A percentile compares a stretch with the other conserved stretches of the same genome.
Evolutionary conservation across 92 coral and sea anemone species (phyloP).

Genomic region (Porites divaricata): DNA sequence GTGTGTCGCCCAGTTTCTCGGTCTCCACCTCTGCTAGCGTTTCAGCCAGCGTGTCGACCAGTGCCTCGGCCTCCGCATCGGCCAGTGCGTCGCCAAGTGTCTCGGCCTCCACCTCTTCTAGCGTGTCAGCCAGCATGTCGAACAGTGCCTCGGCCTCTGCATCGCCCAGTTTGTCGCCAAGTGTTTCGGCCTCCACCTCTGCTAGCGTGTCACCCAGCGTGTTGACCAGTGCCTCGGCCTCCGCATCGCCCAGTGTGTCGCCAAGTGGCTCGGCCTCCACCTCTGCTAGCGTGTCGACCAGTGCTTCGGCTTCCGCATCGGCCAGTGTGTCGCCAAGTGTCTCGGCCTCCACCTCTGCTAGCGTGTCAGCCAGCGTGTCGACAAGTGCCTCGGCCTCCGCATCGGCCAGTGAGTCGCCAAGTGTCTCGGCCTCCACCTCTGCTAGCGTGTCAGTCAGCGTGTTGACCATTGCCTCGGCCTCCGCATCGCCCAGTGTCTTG

Average conservation of each 20-base stretch:
- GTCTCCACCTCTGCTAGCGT: background rate
- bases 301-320: background rate
- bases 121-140: background rate
- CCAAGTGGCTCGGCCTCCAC: background rate
- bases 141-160: background rate
- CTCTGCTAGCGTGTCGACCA: background rate
- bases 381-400: background rate
- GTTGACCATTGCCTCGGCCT: background rate
- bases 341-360: background rate
- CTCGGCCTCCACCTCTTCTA: background rate
- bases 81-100: background rate
- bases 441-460: background rate
- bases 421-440: background rate
- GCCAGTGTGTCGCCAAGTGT: background rate
- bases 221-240: background rate
- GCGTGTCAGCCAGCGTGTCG: background rate
- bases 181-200: background rate
- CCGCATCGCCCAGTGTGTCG: background rate
- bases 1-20: background rate
- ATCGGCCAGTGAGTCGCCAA: background rate
- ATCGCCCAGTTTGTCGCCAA: background rate
- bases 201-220: background rate
- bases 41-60: background rate
- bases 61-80: background rate
- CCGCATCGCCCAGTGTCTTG: background rate